phyloP scores from a whole-genome alignment of 2,888 invertebrate genomes.

The Oegoconia quadripuncta region DNA sequence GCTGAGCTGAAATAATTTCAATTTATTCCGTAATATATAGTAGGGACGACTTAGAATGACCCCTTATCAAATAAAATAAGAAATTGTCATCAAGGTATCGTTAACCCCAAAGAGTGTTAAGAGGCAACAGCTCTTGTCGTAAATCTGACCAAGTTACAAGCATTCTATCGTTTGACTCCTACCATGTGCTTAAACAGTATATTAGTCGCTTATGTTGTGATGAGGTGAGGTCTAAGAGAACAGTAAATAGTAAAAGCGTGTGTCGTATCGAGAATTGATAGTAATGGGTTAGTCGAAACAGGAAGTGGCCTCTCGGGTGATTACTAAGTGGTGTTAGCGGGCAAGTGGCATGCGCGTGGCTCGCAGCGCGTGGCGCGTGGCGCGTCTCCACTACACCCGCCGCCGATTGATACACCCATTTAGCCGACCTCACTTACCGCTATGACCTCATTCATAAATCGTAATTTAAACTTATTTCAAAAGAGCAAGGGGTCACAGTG shows the following conservation, averaged over 20 bases:
- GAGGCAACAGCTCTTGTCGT: conserved; percentile 19
- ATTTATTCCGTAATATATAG: conserved; percentile 13
- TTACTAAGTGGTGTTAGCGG: conserved; percentile 17
- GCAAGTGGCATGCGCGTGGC: conserved; percentile 8
- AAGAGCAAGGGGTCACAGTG: conserved; percentile 53
- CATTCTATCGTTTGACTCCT: conserved; percentile 10
- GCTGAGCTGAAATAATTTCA: conserved; percentile 30
- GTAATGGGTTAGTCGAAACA: conserved; percentile 15
- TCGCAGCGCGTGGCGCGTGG: conserved; percentile 17
- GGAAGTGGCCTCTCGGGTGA: conserved; percentile 26
- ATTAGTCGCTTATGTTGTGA: conserved; percentile 6
- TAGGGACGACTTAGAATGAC: conserved; percentile 6
- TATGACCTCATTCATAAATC: conserved; percentile 76
- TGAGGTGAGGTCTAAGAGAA: conserved; percentile 13
- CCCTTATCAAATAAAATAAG: conserved; percentile 19
- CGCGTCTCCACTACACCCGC: conserved; percentile 11
- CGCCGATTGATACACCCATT: conserved; percentile 49
- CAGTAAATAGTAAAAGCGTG: conserved; percentile 14
- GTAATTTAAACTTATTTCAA: conserved; percentile 63
- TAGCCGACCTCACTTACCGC: conserved; percentile 57
- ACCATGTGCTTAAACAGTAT: conserved; percentile 13
- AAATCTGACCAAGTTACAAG: conserved; percentile 25
- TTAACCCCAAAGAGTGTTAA: conserved; percentile 23
- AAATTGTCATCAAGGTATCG: conserved; percentile 25
- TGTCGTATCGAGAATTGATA: conserved; percentile 20